Evolutionary conservation across 2,797 vertebrate genomes (phyloP), one percentile per base, ranked within the genome.

Genomic region (Notoglanidium macrostoma): DNA sequence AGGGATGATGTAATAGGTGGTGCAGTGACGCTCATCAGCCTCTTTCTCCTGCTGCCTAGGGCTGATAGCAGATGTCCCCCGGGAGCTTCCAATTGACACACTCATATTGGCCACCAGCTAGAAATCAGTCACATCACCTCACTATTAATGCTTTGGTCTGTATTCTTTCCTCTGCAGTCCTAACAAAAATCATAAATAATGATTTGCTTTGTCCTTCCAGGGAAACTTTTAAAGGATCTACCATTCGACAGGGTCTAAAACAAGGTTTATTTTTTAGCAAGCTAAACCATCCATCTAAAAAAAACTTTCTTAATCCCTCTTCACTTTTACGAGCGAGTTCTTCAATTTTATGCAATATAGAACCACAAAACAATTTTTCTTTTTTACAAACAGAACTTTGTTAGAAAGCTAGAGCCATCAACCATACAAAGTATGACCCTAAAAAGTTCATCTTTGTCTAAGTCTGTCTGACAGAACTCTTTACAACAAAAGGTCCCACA

Each of bases 61-160:
- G 90, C 91, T 91, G 90, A 92, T 91, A 92, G 90, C 91, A 83
- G 89, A 91, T 86, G 85, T 94, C 93, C 89, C 91, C 87, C 85
- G 92, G 90, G 91, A 91, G 83, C 67, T 57, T 76, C 68, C 72
- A 87, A 79, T 79, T 67, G 78, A 91, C 91, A 73, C 79, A 40
- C 74, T 67, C 79, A 29, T 76, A 40, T 74, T 83, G 23, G 77
- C 59, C 67, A 70, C 63, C 57, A 49, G 87, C 88, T 84, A 46
- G 29, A 83, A 65, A 82, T 78, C 84, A 85, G 92, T 90, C 77
- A 86, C 89, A 90, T 90, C 86, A 83, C 83, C 87, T 85, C 87
- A 68, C 84, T n/a, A 70, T 78, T 76, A 40, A 51, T 44, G 90
- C 82, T 85, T 19, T 83, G 17, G 49, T 40, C 19, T 12, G n/a